Percentiles rank a stretch among this genome's conserved stretches.
These are phyloP conservation scores for Petrophora chlorosata DNA, from an alignment of 2,888 invertebrate genomes.

Conservation along the genomic window DNA sequence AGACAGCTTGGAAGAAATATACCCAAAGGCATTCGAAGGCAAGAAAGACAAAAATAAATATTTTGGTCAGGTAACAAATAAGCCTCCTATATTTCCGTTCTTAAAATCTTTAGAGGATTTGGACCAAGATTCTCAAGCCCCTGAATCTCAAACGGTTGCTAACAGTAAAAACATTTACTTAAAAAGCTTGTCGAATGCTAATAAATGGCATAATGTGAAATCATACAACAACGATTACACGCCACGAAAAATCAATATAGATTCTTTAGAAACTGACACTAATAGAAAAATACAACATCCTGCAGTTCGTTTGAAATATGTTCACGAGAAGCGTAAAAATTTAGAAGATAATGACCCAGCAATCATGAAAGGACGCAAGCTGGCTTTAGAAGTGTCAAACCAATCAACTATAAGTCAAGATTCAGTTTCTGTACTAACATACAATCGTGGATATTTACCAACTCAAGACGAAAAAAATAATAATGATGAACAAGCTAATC, in stretches of 20 bases:
- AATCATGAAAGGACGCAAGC: conserved; percentile 51
- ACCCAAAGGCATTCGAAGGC: conserved; percentile 38
- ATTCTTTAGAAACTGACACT: conserved; percentile 39
- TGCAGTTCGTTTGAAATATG: conserved; percentile 57
- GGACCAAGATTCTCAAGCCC: conserved; percentile 42
- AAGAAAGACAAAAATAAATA: conserved; percentile 36
- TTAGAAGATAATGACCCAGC: conserved; percentile 43
- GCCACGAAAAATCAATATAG: conserved; percentile 56
- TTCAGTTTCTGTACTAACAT: conserved; percentile 61
- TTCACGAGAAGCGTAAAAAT: conserved; percentile 49
- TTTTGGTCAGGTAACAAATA: conserved; percentile 38
- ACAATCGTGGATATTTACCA: conserved; percentile 65
- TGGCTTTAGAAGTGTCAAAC: conserved; percentile 62
- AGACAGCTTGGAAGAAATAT: conserved; percentile 33
- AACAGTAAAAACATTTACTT: conserved; percentile 52
- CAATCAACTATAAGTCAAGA: conserved; percentile 51
- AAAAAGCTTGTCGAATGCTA: conserved; percentile 55
- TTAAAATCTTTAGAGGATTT: conserved; percentile 65
- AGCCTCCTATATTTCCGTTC: conserved; percentile 61
- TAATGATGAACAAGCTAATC: conserved; percentile 27
- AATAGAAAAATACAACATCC: conserved; percentile 52
- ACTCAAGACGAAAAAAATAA: conserved; percentile 40
- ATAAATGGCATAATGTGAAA: conserved; percentile 74
- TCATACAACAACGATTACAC: conserved; percentile 66
- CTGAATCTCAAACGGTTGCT: conserved; percentile 28